These are phyloP conservation scores for Actinemys pallida DNA, from an alignment of 2,113 vertebrate genomes.

Conservation along the genomic window DNA sequence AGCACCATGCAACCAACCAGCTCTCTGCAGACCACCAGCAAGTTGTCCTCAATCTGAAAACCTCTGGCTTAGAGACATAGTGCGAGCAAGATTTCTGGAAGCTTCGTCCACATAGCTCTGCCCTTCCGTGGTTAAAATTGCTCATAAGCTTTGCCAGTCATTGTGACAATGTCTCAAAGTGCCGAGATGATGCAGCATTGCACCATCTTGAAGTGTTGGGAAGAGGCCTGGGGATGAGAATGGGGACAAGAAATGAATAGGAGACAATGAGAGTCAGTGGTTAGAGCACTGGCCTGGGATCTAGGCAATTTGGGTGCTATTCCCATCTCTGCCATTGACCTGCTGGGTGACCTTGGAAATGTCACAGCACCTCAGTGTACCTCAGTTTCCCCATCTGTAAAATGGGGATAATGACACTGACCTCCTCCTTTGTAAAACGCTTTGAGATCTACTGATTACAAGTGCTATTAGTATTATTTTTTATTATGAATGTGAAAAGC, in stretches of 20 bases:
- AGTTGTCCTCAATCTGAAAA: background rate
- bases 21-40: background rate
- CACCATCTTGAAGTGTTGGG: background rate
- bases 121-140: background rate
- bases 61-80: background rate
- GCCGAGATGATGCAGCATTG: background rate
- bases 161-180: background rate
- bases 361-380: background rate
- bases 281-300: background rate
- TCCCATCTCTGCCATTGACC: background rate
- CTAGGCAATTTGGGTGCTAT: background rate
- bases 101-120: background rate
- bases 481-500: background rate
- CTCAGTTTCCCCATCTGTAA: background rate
- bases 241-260: background rate
- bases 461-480: background rate
- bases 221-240: background rate
- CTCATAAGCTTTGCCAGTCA: background rate
- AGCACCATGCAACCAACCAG: background rate
- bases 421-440: background rate
- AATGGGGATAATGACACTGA: background rate
- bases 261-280: background rate
- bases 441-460: background rate
- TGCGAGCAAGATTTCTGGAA: background rate
- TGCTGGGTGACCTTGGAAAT: background rate